Evolutionary conservation across 2,797 vertebrate genomes (phyloP).

Genomic region (Rhinoraja longicauda): DNA sequence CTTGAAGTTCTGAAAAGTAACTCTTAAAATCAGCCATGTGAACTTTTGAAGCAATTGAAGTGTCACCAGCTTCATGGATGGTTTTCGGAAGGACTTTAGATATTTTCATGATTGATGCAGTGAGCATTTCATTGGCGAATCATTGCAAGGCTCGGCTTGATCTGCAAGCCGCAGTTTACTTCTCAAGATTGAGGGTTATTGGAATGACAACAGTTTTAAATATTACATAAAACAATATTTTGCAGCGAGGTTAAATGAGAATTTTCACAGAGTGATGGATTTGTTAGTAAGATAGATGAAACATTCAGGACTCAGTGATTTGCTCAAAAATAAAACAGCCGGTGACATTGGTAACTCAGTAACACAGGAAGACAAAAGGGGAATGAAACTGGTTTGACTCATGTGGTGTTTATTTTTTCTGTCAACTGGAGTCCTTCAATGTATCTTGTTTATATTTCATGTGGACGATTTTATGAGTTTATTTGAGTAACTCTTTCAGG

Average conservation of each 20-base stretch:
- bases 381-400: not conserved
- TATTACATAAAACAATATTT: conserved; percentile 9
- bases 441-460: conserved; percentile 35
- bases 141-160: too few species aligned
- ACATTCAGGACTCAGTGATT: not conserved
- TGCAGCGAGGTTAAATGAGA: not conserved
- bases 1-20: too few species aligned
- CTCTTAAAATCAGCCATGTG: too few species aligned
- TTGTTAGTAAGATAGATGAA: not conserved
- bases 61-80: not conserved
- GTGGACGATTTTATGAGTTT: not conserved
- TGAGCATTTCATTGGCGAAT: not conserved
- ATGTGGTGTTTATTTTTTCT: conserved; percentile 23
- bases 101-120: not conserved
- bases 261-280: not conserved
- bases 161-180: not conserved
- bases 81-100: not conserved
- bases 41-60: not conserved
- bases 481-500: conserved; percentile 26
- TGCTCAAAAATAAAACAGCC: not conserved
- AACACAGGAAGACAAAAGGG: conserved; percentile 13
- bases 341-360: not conserved
- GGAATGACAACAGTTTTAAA: not conserved
- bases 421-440: not conserved
- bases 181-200: not conserved